Conservation (phyloP, 2,888 invertebrate genomes). For the Nemurella pictetii region DNA sequence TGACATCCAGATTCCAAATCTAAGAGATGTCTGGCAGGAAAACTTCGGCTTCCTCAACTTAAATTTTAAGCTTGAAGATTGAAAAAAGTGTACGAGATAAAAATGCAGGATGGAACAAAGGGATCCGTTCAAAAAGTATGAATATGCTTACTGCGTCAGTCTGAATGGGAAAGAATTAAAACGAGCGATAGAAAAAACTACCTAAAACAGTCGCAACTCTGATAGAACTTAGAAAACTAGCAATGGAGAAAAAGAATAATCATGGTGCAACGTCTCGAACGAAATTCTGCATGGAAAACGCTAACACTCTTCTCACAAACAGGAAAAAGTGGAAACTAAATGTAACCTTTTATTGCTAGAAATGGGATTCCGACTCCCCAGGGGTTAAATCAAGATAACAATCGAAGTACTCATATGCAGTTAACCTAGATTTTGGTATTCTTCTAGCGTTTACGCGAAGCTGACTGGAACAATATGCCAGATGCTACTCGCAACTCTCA, state of each 20-base stretch:
- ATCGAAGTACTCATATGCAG: conserved; percentile 15
- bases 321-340: neutral
- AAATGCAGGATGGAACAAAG: neutral
- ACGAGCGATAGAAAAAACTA: too few relatives aligned
- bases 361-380: neutral
- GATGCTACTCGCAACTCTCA: neutral
- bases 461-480: neutral
- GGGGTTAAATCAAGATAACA: conserved; percentile 2
- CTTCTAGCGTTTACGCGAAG: neutral
- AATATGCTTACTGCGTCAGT: neutral
- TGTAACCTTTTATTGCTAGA: neutral
- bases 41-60: neutral
- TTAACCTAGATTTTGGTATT: conserved; percentile 15
- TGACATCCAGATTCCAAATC: neutral
- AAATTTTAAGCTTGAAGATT: neutral
- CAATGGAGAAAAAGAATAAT: neutral
- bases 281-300: neutral
- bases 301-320: neutral
- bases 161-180: neutral
- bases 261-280: neutral
- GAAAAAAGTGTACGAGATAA: conserved; percentile 10
- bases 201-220: neutral
- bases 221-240: neutral
- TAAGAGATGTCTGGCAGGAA: neutral
- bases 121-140: neutral